Base-by-base conservation (phyloP, 1,140 invertebrate genomes). In the Brachionus angularis region DNA sequence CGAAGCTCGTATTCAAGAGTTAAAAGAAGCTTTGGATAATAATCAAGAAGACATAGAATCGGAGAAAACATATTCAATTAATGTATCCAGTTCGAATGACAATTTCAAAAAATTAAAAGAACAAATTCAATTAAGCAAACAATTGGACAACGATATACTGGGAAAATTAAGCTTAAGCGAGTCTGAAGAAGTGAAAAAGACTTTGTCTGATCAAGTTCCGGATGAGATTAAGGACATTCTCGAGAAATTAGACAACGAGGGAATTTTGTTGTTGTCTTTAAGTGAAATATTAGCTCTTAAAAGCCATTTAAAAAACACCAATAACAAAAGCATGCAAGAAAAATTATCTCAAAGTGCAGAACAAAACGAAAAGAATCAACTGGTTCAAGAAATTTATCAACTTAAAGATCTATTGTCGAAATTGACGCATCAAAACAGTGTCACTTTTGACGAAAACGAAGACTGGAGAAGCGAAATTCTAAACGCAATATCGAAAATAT, bases 61-160 rank as follows among this genome's bases (percentile, higher is more conserved):
- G 7, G 53, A 14, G 8, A 58, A 58, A 12, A 7, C 39, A 2
- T 12, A 5, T 12, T 58, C 53, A 42, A 42, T 42, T 21, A 34
- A 58, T 23, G 34, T 21, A 4, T 39, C 53, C 21, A 25, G 23
- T 39, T 58, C 53, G 25, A 58, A 36, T 23, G 53, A 58, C 25
- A 58, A 58, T 39, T 58, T 18, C 39, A 58, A 58, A 58, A 58
- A 58, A 42, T 16, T 58, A 25, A 58, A 58, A 39, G 53, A 58
- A 39, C 53, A 58, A 58, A 58, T 58, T 39, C 53, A 58, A 58
- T 58, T 58, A 42, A 23, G 33, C 23, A 58, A 58, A 58, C 14
- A 58, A 12, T 12, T 58, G 0, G 53, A 58, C 25, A 16, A 39
- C 12, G 53, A 58, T 23, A 58, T 58, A 23, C 21, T 58, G 16